Evolutionary conservation across 2,797 vertebrate species (phyloP).

Genomic region (Melanotaenia boesemani): DNA sequence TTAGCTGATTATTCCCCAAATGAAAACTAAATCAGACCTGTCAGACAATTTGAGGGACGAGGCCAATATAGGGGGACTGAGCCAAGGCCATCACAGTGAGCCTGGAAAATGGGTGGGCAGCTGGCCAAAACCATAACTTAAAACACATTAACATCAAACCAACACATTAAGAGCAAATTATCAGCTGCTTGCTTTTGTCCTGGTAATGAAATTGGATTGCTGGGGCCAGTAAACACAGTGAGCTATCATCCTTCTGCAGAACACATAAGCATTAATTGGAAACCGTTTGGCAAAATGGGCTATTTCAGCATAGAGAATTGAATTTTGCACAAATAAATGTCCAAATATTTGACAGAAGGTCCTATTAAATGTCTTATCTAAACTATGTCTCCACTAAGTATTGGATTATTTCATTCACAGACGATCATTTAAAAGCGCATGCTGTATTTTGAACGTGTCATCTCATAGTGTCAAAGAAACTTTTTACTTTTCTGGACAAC

Average conservation of each 20-base stretch:
- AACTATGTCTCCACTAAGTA: neutral
- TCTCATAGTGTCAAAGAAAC: neutral
- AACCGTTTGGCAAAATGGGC: slow-evolving; percentile 50
- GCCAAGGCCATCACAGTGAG: slow-evolving; percentile 62
- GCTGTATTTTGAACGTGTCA: neutral
- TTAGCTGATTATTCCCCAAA: slow-evolving; percentile 61
- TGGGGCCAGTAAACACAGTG: slow-evolving; percentile 60
- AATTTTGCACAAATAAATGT: slow-evolving; percentile 44
- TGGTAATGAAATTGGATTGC: slow-evolving; percentile 67
- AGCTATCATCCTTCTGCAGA: slow-evolving; percentile 54
- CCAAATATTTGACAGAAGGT: slow-evolving; percentile 39
- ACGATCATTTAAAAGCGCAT: neutral
- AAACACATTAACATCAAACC: slow-evolving; percentile 76
- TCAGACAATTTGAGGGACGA: slow-evolving; percentile 69
- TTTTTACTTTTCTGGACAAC: neutral
- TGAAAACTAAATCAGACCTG: slow-evolving; percentile 68
- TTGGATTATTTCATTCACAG: slow-evolving; percentile 11
- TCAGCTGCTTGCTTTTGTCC: slow-evolving; percentile 63
- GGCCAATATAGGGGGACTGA: slow-evolving; percentile 60
- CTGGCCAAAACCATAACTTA: slow-evolving; percentile 75
- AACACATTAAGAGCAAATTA: slow-evolving; percentile 79
- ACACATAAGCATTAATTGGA: slow-evolving; percentile 46
- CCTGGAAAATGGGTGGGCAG: slow-evolving; percentile 63
- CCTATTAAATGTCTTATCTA: slow-evolving; percentile 26
- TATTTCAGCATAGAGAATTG: slow-evolving; percentile 36